Evolutionary conservation across 2,113 vertebrate genomes (phyloP).

Genomic region (Psilopsiagon aymara): DNA sequence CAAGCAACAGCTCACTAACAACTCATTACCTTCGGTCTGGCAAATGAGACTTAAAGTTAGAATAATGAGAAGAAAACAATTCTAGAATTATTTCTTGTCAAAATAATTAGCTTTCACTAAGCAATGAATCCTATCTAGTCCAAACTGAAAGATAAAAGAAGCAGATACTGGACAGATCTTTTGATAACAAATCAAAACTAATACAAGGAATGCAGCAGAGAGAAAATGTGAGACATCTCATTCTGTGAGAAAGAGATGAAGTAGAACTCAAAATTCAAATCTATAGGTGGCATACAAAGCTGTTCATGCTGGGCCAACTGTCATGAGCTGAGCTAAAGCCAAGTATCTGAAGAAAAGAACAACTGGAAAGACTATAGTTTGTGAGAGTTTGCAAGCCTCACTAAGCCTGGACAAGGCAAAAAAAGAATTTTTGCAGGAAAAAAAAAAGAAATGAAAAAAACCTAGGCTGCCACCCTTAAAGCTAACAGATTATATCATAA

Average conservation of each 20-base stretch:
- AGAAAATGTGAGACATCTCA: background rate
- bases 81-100: background rate
- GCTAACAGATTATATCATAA: background rate
- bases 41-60: background rate
- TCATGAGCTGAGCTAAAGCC: background rate
- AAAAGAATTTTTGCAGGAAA: accelerated
- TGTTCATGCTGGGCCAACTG: background rate
- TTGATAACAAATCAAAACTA: background rate
- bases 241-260: background rate
- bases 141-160: background rate
- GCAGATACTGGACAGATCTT: background rate
- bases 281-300: background rate
- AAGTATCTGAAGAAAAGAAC: background rate
- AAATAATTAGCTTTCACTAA: background rate
- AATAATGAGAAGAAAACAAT: background rate
- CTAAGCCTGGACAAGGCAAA: background rate
- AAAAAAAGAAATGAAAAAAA: background rate
- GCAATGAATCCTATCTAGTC: background rate
- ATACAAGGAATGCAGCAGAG: background rate
- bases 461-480: background rate
- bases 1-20: background rate
- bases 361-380: background rate
- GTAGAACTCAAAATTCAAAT: background rate
- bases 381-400: background rate
- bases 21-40: background rate